These are phyloP conservation scores for Buteo buteo DNA, from an alignment of 2,113 vertebrate species.

Conservation along the genomic window DNA sequence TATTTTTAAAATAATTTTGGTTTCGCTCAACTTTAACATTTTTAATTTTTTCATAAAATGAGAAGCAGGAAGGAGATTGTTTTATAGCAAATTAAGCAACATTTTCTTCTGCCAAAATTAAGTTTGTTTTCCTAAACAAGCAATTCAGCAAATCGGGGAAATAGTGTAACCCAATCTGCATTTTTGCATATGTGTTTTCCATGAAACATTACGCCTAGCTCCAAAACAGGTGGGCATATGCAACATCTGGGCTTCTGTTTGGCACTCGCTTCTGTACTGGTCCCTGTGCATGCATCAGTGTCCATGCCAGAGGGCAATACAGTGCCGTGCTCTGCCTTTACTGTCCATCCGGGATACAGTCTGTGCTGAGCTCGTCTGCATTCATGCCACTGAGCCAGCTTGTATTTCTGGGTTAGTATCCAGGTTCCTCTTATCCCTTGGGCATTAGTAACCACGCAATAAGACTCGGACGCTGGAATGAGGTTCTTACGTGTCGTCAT, in stretches of 20 bases:
- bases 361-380: neutral
- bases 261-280: neutral
- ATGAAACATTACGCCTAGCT: neutral
- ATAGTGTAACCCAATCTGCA: neutral
- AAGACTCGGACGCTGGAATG: neutral
- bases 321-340: neutral
- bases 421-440: neutral
- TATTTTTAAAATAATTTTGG: neutral
- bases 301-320: accelerated
- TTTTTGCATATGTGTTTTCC: neutral
- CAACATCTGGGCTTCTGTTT: neutral
- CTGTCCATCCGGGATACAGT: accelerated
- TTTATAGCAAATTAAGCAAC: neutral
- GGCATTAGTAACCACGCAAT: accelerated
- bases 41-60: neutral
- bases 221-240: neutral
- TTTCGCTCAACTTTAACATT: neutral
- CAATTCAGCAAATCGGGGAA: neutral
- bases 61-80: neutral
- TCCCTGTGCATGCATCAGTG: neutral
- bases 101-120: neutral
- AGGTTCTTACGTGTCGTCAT: neutral
- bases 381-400: neutral
- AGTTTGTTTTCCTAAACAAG: slow-evolving; percentile 4
- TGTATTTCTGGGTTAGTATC: neutral